A percentile compares a stretch with the other conserved stretches of the same genome.
Evolutionary conservation across 2,797 vertebrate species (phyloP).

Genomic region (Notoglanidium macrostoma): DNA sequence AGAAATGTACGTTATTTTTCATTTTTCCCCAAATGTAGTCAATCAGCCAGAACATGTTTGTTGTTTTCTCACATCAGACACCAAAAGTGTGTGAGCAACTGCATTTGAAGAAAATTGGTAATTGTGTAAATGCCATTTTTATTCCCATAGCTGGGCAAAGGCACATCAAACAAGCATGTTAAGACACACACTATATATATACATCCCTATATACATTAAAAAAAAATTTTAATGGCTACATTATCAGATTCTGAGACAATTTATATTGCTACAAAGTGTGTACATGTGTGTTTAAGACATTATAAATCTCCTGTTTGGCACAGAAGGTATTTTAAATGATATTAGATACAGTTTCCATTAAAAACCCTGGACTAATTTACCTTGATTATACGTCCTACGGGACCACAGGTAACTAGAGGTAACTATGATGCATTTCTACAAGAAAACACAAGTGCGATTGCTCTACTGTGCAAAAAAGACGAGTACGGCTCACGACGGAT

Average conservation of each 20-base stretch:
- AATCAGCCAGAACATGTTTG: neutral
- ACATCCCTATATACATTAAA: neutral
- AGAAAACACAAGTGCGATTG: too few relatives aligned
- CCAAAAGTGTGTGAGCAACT: neutral
- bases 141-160: neutral
- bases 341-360: neutral
- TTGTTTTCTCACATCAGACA: neutral
- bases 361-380: neutral
- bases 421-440: too few relatives aligned
- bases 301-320: neutral
- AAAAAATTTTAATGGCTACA: neutral
- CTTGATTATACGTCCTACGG: neutral
- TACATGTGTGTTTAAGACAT: conserved; percentile 1
- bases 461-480: too few relatives aligned
- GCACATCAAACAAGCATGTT: neutral
- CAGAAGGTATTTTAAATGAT: neutral
- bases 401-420: neutral
- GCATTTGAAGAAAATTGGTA: too few relatives aligned
- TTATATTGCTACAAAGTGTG: neutral
- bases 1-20: neutral
- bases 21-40: neutral
- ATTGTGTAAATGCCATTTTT: neutral
- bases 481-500: too few relatives aligned
- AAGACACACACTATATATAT: neutral
- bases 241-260: neutral